Percentiles rank a stretch among this genome's conserved stretches.
Conservation (phyloP, 2,113 vertebrate species). For the Limnothrissa miodon region DNA sequence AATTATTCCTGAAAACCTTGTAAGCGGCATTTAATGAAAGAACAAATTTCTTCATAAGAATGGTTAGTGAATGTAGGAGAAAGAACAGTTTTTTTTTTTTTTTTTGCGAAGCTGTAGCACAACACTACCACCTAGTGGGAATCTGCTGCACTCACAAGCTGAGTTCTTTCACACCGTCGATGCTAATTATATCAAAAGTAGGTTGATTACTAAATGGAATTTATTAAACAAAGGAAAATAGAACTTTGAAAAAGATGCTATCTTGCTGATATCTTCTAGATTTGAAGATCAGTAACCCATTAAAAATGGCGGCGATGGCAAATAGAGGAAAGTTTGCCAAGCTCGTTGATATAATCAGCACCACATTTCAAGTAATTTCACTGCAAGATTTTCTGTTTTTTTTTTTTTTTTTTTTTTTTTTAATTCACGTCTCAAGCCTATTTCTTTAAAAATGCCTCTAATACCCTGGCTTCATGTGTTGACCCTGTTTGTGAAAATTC, state of each 20-base stretch:
- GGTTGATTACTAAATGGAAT: neutral
- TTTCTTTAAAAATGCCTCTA: too few species aligned
- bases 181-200: neutral
- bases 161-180: neutral
- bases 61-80: neutral
- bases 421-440: too few species aligned
- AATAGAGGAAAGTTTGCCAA: slow-evolving; percentile 40
- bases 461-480: too few species aligned
- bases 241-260: neutral
- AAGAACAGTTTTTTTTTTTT: neutral
- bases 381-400: too few species aligned
- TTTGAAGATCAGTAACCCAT: slow-evolving; percentile 53
- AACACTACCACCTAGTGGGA: neutral
- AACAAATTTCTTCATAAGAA: too few species aligned
- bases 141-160: neutral
- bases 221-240: slow-evolving; percentile 30
- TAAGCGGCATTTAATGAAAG: too few species aligned
- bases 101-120: neutral
- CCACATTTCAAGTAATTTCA: too few species aligned
- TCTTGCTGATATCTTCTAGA: slow-evolving; percentile 8
- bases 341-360: too few species aligned
- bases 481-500: too few species aligned
- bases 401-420: too few species aligned
- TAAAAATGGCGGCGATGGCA: slow-evolving; percentile 40
- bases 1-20: too few species aligned